phyloP scores from a whole-genome alignment of 2,797 vertebrate species.

The Dipus sagitta region DNA sequence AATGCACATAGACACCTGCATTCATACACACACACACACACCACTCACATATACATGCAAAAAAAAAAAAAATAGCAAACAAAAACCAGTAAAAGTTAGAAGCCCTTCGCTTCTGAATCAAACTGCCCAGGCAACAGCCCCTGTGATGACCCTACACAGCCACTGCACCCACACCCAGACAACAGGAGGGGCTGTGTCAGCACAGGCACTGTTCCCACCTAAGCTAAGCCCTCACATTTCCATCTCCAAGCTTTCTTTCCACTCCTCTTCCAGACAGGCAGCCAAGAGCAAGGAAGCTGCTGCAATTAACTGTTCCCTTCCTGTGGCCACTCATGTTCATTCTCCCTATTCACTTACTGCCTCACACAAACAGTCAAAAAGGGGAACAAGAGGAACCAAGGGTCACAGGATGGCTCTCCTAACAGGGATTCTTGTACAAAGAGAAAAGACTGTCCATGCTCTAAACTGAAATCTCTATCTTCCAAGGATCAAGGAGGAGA shows the following conservation, averaged over 20 bases:
- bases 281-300: conserved; percentile 20
- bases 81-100: conserved; percentile 10
- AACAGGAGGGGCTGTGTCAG: conserved; percentile 20
- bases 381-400: conserved; percentile 7
- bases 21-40: too few species aligned
- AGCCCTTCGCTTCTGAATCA: conserved; percentile 8
- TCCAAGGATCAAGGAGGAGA: conserved; percentile 41
- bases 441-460: conserved; percentile 17
- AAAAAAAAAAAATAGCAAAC: background rate
- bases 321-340: background rate
- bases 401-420: background rate
- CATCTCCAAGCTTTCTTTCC: conserved; percentile 22
- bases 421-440: conserved; percentile 14
- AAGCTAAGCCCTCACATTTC: conserved; percentile 7
- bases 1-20: background rate
- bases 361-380: conserved; percentile 41
- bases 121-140: background rate
- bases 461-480: conserved; percentile 53
- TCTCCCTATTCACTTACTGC: background rate
- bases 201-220: background rate
- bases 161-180: background rate
- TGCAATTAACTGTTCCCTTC: conserved; percentile 62
- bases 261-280: conserved; percentile 52
- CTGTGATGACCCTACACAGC: background rate
- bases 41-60: background rate